Conservation (phyloP, 1,140 invertebrate genomes). For the Papilio glaucus region DNA sequence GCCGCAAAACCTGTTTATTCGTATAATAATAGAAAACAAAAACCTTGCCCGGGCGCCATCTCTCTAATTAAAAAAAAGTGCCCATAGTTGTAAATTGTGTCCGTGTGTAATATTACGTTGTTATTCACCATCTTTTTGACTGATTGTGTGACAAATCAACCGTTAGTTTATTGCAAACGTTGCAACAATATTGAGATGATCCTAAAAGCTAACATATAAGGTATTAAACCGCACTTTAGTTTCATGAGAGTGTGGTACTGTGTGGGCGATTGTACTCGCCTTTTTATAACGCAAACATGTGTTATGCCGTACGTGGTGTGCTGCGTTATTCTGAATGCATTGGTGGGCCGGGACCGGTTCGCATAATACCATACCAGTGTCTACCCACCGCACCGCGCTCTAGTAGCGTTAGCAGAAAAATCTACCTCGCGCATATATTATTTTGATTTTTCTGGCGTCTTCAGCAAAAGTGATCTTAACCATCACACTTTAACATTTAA, state of each 20-base stretch:
- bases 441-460: too few species aligned
- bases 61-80: too few species aligned
- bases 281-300: slow-evolving; percentile 68
- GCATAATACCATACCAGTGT: slow-evolving; percentile 62
- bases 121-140: neutral
- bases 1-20: too few species aligned
- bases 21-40: too few species aligned
- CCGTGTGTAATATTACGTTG: too few species aligned
- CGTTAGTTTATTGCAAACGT: slow-evolving; percentile 8
- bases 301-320: slow-evolving; percentile 53
- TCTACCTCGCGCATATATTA: neutral
- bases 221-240: slow-evolving; percentile 16
- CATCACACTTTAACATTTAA: too few species aligned
- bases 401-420: slow-evolving; percentile 51
- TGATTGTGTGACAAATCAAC: neutral
- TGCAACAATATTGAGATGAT: neutral
- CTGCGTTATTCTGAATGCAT: slow-evolving; percentile 70
- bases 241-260: slow-evolving; percentile 18
- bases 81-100: too few species aligned
- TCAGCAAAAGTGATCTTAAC: too few species aligned
- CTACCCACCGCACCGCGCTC: slow-evolving; percentile 56
- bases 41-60: too few species aligned
- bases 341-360: slow-evolving; percentile 71
- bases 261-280: slow-evolving; percentile 45
- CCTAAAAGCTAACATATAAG: slow-evolving; percentile 3